Evolutionary conservation across 2,888 invertebrate species (phyloP).

Genomic region (Diaphora mendica): DNA sequence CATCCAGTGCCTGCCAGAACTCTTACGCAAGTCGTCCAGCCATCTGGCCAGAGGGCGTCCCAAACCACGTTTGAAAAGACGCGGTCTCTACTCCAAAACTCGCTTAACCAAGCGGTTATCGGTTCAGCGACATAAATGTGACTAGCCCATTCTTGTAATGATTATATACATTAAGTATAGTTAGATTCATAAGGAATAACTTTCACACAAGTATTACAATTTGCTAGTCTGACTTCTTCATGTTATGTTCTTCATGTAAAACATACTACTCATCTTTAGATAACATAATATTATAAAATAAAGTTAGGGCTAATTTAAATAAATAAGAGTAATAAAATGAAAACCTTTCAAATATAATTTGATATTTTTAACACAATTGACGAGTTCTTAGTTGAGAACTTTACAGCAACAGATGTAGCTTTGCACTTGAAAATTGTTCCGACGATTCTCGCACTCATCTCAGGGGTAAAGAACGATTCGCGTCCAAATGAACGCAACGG

Average conservation of each 20-base stretch:
- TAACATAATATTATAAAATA: background rate
- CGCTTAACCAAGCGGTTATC: too few species aligned
- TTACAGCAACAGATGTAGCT: constrained; percentile 11
- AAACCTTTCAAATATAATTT: background rate
- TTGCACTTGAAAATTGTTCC: constrained; percentile 12
- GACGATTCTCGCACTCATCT: constrained; percentile 8
- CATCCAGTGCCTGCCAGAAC: too few species aligned
- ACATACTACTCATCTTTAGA: background rate
- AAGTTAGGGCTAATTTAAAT: background rate
- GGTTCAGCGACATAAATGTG: too few species aligned
- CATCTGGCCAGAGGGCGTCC: too few species aligned
- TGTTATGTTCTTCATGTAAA: background rate
- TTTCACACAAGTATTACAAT: too few species aligned
- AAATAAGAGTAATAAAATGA: too few species aligned
- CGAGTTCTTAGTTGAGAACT: background rate
- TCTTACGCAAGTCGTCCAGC: too few species aligned
- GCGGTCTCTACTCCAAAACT: too few species aligned
- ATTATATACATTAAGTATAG: too few species aligned
- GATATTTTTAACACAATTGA: background rate
- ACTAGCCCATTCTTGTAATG: too few species aligned
- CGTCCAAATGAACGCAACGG: constrained; percentile 11
- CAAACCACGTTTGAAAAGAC: too few species aligned
- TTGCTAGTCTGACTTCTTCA: background rate
- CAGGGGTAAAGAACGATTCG: background rate
- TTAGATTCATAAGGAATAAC: too few species aligned